These are phyloP conservation scores for Callosobruchus maculatus DNA, from an alignment of 2,888 invertebrate genomes.

Conservation along the genomic window DNA sequence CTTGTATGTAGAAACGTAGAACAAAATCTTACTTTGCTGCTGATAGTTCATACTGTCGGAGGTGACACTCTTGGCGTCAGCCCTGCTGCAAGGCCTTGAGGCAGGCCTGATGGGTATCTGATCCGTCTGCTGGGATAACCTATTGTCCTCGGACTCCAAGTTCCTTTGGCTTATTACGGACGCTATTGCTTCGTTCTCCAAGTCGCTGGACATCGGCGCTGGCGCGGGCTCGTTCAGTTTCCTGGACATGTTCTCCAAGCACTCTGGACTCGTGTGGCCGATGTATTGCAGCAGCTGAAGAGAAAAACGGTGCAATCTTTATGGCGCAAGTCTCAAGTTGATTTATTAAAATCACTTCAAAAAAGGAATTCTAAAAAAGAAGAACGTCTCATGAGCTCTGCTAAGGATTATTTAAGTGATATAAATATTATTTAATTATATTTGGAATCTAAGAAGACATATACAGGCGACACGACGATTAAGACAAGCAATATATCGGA, in stretches of 20 bases:
- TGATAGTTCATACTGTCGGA: conserved; percentile 19
- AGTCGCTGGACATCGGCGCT: conserved; percentile 68
- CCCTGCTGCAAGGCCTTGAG: conserved; percentile 35
- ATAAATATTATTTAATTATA: too few relatives aligned
- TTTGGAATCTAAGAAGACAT: too few relatives aligned
- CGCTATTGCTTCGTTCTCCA: conserved; percentile 83
- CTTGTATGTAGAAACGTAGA: not conserved
- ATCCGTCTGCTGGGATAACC: conserved; percentile 35
- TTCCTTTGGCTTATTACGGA: conserved; percentile 81
- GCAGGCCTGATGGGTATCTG: conserved; percentile 42
- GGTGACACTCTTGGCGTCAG: conserved; percentile 20
- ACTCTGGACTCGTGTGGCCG: conserved; percentile 89
- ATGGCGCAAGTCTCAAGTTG: too few relatives aligned
- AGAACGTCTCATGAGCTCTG: too few relatives aligned
- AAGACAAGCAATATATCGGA: too few relatives aligned
- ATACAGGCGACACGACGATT: too few relatives aligned
- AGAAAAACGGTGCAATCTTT: too few relatives aligned
- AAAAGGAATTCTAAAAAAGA: too few relatives aligned
- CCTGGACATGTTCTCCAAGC: conserved; percentile 62
- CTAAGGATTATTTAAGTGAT: too few relatives aligned
- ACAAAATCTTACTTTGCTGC: conserved; percentile 21
- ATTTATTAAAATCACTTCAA: too few relatives aligned
- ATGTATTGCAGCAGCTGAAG: conserved; percentile 81
- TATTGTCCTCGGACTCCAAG: conserved; percentile 69
- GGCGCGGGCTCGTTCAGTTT: conserved; percentile 77